Percentiles rank a stretch among this genome's conserved stretches.
Evolutionary conservation across 2,113 vertebrate species (phyloP).

Genomic region (Salvelinus namaycush): DNA sequence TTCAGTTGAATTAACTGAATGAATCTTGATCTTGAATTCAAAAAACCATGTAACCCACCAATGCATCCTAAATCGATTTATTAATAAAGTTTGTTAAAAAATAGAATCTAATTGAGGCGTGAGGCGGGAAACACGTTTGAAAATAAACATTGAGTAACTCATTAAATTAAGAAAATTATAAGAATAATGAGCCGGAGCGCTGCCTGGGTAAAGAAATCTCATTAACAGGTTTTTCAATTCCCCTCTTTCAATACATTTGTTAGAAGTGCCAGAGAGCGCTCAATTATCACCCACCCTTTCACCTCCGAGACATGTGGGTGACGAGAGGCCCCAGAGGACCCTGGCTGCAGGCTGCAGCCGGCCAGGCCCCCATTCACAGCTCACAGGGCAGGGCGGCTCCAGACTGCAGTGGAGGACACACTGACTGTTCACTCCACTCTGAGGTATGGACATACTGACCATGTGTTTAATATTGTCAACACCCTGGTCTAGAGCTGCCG

Average conservation of each 20-base stretch:
- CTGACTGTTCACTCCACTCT: constrained; percentile 30
- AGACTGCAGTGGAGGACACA: background rate
- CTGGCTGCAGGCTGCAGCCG: constrained; percentile 11
- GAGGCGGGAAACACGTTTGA: constrained; percentile 55
- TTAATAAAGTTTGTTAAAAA: constrained; percentile 46
- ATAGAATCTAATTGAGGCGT: constrained; percentile 34
- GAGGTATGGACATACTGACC: constrained; percentile 63
- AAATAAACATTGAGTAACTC: constrained; percentile 69
- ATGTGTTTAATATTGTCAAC: constrained; percentile 69
- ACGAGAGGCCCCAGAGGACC: constrained; percentile 59
- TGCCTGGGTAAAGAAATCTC: constrained; percentile 70
- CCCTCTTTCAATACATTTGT: constrained; percentile 72
- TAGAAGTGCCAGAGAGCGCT: constrained; percentile 66
- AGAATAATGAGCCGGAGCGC: constrained; percentile 66
- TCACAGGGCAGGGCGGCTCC: constrained; percentile 17
- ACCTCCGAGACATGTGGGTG: constrained; percentile 66
- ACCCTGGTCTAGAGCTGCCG: constrained; percentile 59
- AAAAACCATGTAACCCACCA: constrained; percentile 20
- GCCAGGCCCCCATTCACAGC: background rate
- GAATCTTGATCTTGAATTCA: too few relatives aligned
- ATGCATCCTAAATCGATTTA: constrained; percentile 49
- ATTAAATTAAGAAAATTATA: constrained; percentile 75
- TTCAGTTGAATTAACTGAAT: constrained; percentile 19
- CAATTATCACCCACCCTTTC: constrained; percentile 73
- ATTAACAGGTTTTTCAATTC: constrained; percentile 78